A percentile compares a stretch with the other conserved stretches of the same genome.
Conservation (phyloP, 1,140 invertebrate species). For the Drosophila repletoides region DNA sequence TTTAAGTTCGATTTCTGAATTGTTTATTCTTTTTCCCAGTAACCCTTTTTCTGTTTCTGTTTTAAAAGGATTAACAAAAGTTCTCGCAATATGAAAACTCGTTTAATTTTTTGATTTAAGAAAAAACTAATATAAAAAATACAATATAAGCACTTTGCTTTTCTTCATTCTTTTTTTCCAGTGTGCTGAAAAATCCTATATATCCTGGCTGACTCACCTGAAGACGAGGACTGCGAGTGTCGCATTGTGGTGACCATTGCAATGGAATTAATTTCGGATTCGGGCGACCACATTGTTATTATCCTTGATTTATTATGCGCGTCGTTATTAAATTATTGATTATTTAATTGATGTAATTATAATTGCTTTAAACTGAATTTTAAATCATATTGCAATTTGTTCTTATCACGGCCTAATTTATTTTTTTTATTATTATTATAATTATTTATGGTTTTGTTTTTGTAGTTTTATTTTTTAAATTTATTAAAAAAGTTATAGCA, state of each 20-base stretch:
- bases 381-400: constrained; percentile 44
- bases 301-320: constrained; percentile 3
- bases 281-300: constrained; percentile 77
- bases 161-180: background rate
- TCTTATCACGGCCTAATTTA: constrained; percentile 3
- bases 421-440: background rate
- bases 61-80: no score
- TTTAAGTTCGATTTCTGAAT: no score
- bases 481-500: constrained; percentile 62
- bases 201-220: constrained; percentile 75
- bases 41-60: no score
- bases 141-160: no score
- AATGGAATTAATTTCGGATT: constrained; percentile 83
- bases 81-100: no score
- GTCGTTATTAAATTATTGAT: constrained; percentile 10
- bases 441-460: constrained; percentile 18
- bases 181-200: no score
- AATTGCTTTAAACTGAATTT: constrained; percentile 28
- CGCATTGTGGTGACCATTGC: constrained; percentile 82
- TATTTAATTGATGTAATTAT: constrained; percentile 9
- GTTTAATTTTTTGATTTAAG: no score
- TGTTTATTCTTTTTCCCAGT: no score
- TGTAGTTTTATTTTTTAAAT: constrained; percentile 37
- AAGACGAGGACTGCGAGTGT: constrained; percentile 82
- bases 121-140: no score